Conservation (phyloP, 2,113 vertebrate genomes). For the Picathartes gymnocephalus region DNA sequence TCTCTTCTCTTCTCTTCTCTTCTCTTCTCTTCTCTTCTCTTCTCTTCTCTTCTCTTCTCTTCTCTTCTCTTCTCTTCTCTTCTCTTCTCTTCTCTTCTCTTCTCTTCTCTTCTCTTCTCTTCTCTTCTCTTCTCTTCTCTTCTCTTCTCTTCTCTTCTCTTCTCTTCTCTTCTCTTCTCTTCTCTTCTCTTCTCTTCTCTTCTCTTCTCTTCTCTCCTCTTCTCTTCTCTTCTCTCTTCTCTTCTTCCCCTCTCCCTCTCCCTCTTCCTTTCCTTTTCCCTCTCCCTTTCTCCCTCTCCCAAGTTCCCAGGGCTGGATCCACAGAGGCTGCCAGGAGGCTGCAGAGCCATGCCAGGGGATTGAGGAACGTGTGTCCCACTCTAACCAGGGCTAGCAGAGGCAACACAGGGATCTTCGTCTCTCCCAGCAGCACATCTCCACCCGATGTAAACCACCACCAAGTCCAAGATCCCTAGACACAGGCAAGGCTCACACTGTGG, state of each 20-base stretch:
- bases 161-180: no score
- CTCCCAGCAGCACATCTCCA: not conserved
- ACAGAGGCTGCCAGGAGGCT: not conserved
- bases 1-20: no score
- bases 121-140: no score
- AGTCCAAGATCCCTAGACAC: not conserved
- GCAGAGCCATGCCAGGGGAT: rapidly evolving
- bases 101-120: no score
- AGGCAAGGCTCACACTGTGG: not conserved
- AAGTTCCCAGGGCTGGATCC: not conserved
- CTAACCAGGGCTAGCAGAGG: not conserved
- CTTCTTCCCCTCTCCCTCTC: not conserved
- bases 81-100: no score
- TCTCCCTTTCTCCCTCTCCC: not conserved
- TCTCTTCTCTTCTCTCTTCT: no score
- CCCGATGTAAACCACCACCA: not conserved
- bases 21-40: no score
- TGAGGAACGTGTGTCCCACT: rapidly evolving
- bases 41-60: no score
- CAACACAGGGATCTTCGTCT: not conserved
- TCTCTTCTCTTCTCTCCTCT: not conserved
- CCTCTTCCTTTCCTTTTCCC: no score
- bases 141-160: no score
- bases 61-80: no score
- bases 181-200: no score